These are phyloP conservation scores for Papilio helenus DNA, from an alignment of 1,140 invertebrate genomes.

Conservation along the genomic window DNA sequence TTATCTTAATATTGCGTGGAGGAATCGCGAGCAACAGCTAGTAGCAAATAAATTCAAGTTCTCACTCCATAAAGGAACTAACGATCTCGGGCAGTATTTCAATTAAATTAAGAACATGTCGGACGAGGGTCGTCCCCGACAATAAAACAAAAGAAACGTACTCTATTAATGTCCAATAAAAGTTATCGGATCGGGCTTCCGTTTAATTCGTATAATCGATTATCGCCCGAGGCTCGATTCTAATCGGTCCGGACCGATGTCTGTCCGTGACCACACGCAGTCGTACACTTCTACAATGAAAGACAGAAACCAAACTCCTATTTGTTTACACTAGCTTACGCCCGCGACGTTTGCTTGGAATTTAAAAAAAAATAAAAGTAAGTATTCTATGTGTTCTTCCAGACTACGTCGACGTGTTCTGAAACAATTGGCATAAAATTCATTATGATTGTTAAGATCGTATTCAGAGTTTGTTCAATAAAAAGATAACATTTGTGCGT, in stretches of 20 bases:
- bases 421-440: not conserved
- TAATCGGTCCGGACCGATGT: conserved; percentile 55
- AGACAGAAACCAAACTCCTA: not conserved
- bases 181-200: conserved; percentile 58
- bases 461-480: not conserved
- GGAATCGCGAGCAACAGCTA: too few species aligned
- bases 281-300: conserved; percentile 37
- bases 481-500: conserved; percentile 32
- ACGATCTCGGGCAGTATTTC: not conserved
- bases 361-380: too few species aligned
- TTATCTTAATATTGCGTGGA: too few species aligned
- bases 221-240: conserved; percentile 59
- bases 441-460: not conserved
- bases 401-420: not conserved
- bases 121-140: conserved; percentile 35
- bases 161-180: conserved; percentile 57
- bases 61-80: not conserved
- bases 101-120: conserved; percentile 20
- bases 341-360: too few species aligned
- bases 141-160: conserved; percentile 43
- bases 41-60: not conserved
- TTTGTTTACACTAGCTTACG: not conserved
- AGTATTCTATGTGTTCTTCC: too few species aligned
- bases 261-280: conserved; percentile 64
- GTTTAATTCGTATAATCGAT: conserved; percentile 64